Evolutionary conservation across 2,888 invertebrate species (phyloP).

Genomic region (Pediacus dermestoides): DNA sequence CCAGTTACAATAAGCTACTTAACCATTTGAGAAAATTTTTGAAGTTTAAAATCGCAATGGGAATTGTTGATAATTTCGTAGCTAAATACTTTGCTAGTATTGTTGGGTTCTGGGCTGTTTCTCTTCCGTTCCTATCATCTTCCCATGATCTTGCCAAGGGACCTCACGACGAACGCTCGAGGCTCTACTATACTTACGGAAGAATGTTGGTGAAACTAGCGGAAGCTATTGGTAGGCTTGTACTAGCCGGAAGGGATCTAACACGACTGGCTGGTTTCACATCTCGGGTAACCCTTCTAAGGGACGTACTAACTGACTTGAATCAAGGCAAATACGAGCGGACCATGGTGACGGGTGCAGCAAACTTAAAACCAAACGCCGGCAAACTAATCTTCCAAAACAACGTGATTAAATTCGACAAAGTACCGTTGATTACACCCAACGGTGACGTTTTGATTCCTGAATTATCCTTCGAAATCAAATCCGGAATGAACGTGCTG

Average conservation of each 20-base stretch:
- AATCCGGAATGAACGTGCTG: slow-evolving; percentile 92
- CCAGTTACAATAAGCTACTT: slow-evolving; percentile 86
- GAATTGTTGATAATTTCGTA: slow-evolving; percentile 91
- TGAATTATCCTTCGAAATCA: slow-evolving; percentile 81
- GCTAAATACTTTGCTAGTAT: slow-evolving; percentile 97
- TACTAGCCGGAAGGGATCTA: slow-evolving; percentile 92
- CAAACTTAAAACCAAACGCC: slow-evolving; percentile 60
- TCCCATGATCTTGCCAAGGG: slow-evolving; percentile 55
- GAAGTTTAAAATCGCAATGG: slow-evolving; percentile 87
- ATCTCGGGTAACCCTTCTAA: slow-evolving; percentile 84
- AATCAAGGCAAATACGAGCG: slow-evolving; percentile 70
- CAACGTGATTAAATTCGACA: slow-evolving; percentile 85
- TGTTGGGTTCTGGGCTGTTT: slow-evolving; percentile 93
- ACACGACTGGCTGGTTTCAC: slow-evolving; percentile 94
- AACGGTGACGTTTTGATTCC: slow-evolving; percentile 93
- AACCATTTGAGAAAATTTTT: slow-evolving; percentile 82
- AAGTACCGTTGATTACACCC: slow-evolving; percentile 93
- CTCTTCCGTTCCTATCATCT: slow-evolving; percentile 84
- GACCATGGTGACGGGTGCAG: slow-evolving; percentile 60
- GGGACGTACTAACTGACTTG: slow-evolving; percentile 77
- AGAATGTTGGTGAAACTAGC: slow-evolving; percentile 95
- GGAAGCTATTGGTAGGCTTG: slow-evolving; percentile 93
- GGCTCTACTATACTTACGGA: slow-evolving; percentile 91
- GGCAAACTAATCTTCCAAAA: slow-evolving; percentile 81
- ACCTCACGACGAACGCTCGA: slow-evolving; percentile 57